These are phyloP conservation scores for Disparrhopalites patrizii DNA, from an alignment of 2,888 invertebrate genomes.

Conservation along the genomic window DNA sequence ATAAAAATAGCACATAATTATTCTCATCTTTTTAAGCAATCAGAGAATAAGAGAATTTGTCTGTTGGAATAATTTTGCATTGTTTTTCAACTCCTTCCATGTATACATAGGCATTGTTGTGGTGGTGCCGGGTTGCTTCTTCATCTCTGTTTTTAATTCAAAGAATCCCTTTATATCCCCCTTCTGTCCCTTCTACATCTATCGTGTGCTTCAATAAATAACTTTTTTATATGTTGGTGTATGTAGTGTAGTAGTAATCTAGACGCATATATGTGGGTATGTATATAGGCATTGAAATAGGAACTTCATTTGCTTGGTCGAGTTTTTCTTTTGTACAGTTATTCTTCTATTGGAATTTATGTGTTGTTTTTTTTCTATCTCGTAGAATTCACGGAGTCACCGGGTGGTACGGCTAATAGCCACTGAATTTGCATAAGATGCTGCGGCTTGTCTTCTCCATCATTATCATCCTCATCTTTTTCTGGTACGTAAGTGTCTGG, in stretches of 20 bases:
- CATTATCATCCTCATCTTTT: background rate
- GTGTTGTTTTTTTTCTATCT: too few relatives aligned
- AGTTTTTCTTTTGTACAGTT: background rate
- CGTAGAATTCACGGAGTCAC: background rate
- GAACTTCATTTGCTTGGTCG: too few relatives aligned
- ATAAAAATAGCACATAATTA: conserved; percentile 5
- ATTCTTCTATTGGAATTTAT: conserved; percentile 6
- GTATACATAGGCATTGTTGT: too few relatives aligned
- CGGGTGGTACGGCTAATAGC: conserved; percentile 7
- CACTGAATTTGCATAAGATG: conserved; percentile 4
- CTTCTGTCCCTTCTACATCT: too few relatives aligned
- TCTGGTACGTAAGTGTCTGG: too few relatives aligned
- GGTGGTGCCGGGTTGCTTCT: too few relatives aligned
- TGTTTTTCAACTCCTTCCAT: conserved; percentile 1
- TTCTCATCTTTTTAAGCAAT: conserved; percentile 6
- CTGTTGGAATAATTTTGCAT: conserved; percentile 6
- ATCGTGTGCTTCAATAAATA: too few relatives aligned
- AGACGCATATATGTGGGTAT: too few relatives aligned
- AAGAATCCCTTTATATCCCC: background rate
- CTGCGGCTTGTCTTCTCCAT: background rate
- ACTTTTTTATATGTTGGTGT: too few relatives aligned
- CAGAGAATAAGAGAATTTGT: conserved; percentile 6
- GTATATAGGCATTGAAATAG: too few relatives aligned
- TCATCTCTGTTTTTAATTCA: too few relatives aligned
- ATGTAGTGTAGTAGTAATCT: too few relatives aligned